These are phyloP conservation scores for Cosmorhoe ocellata DNA, from an alignment of 2,888 invertebrate genomes.

Conservation along the genomic window DNA sequence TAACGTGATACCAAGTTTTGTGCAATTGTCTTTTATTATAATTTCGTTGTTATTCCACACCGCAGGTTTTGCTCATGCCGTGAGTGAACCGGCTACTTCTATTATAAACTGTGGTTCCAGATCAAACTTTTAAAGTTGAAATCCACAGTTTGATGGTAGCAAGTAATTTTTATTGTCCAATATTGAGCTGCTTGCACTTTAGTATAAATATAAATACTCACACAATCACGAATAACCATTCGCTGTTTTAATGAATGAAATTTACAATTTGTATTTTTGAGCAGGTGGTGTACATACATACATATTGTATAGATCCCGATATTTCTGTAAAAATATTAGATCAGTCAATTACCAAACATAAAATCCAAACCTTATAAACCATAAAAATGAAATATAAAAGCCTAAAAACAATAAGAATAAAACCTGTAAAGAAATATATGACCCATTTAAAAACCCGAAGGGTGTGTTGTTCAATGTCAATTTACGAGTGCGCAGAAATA, in stretches of 20 bases:
- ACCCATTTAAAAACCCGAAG: conserved; percentile 19
- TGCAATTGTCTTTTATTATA: too few relatives aligned
- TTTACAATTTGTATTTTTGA: too few relatives aligned
- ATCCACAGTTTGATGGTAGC: conserved; percentile 12
- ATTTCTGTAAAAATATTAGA: too few relatives aligned
- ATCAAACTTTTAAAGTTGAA: conserved; percentile 12
- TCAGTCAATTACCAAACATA: not conserved
- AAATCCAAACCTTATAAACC: conserved; percentile 8
- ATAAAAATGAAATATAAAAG: conserved; percentile 19
- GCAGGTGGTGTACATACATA: too few relatives aligned
- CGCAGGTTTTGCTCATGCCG: too few relatives aligned
- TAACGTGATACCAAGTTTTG: too few relatives aligned
- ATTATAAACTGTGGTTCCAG: not conserved
- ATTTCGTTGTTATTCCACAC: too few relatives aligned
- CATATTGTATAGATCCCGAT: too few relatives aligned
- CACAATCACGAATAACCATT: not conserved
- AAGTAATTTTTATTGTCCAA: conserved; percentile 21
- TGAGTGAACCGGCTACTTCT: conserved; percentile 1
- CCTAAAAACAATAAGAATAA: conserved; percentile 23
- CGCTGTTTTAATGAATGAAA: not conserved
- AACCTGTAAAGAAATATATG: conserved; percentile 17
- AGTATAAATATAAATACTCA: not conserved
- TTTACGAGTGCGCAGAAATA: conserved; percentile 27
- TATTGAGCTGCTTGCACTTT: conserved; percentile 12
- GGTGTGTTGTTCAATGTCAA: conserved; percentile 22